Evolutionary conservation across 2,113 vertebrate species (phyloP).

Genomic region (Corydoras maculifer): DNA sequence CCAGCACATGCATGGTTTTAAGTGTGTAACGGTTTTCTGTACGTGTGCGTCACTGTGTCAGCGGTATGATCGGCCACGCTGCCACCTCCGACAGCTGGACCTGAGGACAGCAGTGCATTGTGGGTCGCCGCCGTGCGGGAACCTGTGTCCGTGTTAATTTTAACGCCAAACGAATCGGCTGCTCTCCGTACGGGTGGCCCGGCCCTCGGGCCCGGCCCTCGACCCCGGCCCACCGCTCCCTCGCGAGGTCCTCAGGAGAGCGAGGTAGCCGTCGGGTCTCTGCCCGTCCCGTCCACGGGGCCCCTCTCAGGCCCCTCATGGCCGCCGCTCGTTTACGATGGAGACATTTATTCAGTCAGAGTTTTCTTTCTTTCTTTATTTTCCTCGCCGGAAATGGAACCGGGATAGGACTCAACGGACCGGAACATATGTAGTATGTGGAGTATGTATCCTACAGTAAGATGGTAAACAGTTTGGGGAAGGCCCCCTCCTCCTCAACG

Average conservation of each 20-base stretch:
- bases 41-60: too few relatives aligned
- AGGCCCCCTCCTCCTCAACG: too few relatives aligned
- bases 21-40: too few relatives aligned
- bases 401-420: too few relatives aligned
- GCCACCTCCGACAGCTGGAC: too few relatives aligned
- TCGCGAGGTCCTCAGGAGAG: slow-evolving; percentile 39
- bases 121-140: background rate
- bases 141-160: slow-evolving; percentile 7
- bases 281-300: slow-evolving; percentile 29
- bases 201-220: slow-evolving; percentile 26
- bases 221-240: slow-evolving; percentile 1
- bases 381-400: background rate
- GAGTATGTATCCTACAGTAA: too few relatives aligned
- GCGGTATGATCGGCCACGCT: too few relatives aligned
- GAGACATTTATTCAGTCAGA: slow-evolving; percentile 50
- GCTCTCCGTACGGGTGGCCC: slow-evolving; percentile 73
- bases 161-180: slow-evolving; percentile 59
- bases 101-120: background rate
- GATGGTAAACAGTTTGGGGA: too few relatives aligned
- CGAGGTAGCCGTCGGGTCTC: slow-evolving; percentile 53
- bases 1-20: too few relatives aligned
- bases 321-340: slow-evolving; percentile 52
- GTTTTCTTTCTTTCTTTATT: slow-evolving; percentile 52
- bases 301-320: slow-evolving; percentile 40
- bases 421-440: too few relatives aligned